A percentile compares a stretch with the other conserved stretches of the same genome.
Evolutionary conservation across 2,797 vertebrate species (phyloP).

Genomic region (Girardinus metallicus): DNA sequence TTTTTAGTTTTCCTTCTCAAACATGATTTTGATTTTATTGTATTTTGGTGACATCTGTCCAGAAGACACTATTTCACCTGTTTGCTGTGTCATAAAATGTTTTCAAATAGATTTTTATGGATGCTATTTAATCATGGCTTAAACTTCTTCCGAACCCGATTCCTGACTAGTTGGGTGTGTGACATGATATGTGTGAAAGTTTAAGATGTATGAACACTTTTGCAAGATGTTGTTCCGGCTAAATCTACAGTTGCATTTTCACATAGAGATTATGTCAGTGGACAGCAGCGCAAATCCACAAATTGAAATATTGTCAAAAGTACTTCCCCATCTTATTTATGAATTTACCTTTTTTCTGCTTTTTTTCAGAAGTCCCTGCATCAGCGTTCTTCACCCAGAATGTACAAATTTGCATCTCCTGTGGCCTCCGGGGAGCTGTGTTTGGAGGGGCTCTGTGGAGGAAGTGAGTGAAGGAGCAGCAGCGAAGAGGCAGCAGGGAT

Average conservation of each 20-base stretch:
- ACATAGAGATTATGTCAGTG: not conserved
- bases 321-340: slow-evolving; percentile 32
- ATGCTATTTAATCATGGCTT: not conserved
- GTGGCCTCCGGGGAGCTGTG: slow-evolving; percentile 46
- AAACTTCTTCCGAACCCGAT: not conserved
- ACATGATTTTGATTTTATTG: not conserved
- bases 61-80: not conserved
- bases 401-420: slow-evolving; percentile 59
- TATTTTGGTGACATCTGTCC: not conserved
- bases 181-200: not conserved
- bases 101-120: not conserved
- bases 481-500: slow-evolving; percentile 39
- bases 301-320: slow-evolving; percentile 20
- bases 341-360: slow-evolving; percentile 16
- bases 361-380: slow-evolving; percentile 24
- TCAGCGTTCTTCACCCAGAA: slow-evolving; percentile 43
- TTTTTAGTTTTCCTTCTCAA: not conserved
- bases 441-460: slow-evolving; percentile 52
- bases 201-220: not conserved
- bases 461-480: slow-evolving; percentile 50
- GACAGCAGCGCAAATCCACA: slow-evolving; percentile 12
- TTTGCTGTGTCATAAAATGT: not conserved
- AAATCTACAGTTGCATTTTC: not conserved
- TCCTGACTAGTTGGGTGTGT: not conserved
- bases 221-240: not conserved